Percentiles rank a stretch among this genome's conserved stretches.
phyloP scores from a whole-genome alignment of 2,113 vertebrate species.

The Phainopepla nitens region DNA sequence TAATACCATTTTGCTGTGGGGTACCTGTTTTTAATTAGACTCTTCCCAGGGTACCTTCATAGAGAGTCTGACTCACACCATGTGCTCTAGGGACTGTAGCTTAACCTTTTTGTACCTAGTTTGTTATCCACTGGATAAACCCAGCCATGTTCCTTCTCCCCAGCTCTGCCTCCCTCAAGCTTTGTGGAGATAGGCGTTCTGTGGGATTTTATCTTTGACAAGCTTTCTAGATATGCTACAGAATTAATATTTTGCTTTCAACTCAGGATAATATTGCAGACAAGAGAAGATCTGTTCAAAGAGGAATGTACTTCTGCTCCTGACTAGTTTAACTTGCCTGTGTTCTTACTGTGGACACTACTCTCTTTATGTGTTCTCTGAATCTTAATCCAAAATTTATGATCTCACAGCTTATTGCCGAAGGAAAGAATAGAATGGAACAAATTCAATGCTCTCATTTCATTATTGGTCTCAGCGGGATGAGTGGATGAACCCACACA shows the following conservation, averaged over 20 bases:
- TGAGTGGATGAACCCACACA: slow-evolving; percentile 55
- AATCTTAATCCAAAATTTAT: slow-evolving; percentile 62
- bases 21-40: not conserved
- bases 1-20: not conserved
- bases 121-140: not conserved
- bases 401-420: slow-evolving; percentile 36
- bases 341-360: slow-evolving; percentile 3
- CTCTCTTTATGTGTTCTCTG: slow-evolving; percentile 26
- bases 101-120: not conserved
- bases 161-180: not conserved
- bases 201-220: not conserved
- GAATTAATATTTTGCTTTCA: slow-evolving; percentile 10
- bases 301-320: not conserved
- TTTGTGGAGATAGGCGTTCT: not conserved
- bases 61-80: not conserved
- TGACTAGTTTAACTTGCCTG: not conserved
- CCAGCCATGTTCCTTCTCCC: not conserved
- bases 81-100: not conserved
- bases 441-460: slow-evolving; percentile 54
- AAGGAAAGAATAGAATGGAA: slow-evolving; percentile 52
- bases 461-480: slow-evolving; percentile 38
- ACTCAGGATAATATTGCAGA: not conserved
- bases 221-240: not conserved
- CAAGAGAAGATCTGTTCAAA: not conserved
- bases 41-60: not conserved